Evolutionary conservation across 2,113 vertebrate genomes (phyloP).

Genomic region (Grallaria varia): DNA sequence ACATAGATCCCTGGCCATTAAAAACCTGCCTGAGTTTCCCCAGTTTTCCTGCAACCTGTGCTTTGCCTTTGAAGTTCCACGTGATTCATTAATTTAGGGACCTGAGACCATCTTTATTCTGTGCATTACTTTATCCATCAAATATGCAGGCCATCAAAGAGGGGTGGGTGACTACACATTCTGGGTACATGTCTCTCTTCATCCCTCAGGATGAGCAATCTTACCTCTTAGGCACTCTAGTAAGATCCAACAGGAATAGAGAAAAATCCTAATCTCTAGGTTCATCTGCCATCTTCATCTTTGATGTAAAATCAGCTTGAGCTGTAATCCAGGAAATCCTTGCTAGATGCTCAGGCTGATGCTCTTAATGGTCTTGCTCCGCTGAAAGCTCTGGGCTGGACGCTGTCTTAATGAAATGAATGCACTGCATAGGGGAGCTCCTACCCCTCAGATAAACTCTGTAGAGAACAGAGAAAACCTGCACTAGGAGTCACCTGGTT

Average conservation of each 20-base stretch:
- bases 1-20: background rate
- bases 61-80: background rate
- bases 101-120: background rate
- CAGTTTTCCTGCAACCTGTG: background rate
- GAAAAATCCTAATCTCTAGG: background rate
- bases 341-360: background rate
- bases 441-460: background rate
- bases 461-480: background rate
- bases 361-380: background rate
- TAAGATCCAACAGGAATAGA: background rate
- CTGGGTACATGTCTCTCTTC: background rate
- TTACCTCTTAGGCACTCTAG: background rate
- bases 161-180: background rate
- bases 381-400: background rate
- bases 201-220: background rate
- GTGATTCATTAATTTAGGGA: background rate
- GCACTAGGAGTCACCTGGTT: background rate
- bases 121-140: background rate
- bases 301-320: background rate
- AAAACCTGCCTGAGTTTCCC: background rate
- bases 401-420: background rate
- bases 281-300: background rate
- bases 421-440: background rate
- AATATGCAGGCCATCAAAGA: background rate
- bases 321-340: constrained; percentile 16